These are phyloP conservation scores for Ia io DNA, from an alignment of 2,113 vertebrate species.

Conservation along the genomic window DNA sequence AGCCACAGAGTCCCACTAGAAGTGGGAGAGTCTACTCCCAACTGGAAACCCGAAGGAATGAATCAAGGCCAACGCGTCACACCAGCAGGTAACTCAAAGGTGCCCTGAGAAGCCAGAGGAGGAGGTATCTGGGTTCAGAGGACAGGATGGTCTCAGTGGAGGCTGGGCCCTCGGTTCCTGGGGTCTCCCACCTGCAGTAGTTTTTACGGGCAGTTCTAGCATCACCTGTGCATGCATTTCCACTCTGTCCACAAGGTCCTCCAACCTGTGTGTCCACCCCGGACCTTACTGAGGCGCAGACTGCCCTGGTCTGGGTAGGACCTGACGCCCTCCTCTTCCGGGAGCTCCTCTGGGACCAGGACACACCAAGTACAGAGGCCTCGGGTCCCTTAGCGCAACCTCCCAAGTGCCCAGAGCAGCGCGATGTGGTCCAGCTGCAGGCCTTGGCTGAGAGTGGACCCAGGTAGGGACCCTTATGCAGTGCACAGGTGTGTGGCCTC, in stretches of 20 bases:
- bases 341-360: not conserved
- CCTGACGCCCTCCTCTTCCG: not conserved
- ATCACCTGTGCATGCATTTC: not conserved
- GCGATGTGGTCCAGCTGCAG: not conserved
- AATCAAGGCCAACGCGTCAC: no score
- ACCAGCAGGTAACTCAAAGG: not conserved
- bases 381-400: not conserved
- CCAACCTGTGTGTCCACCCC: accelerated
- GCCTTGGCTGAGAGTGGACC: not conserved
- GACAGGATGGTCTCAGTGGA: not conserved
- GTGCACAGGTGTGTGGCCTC: not conserved
- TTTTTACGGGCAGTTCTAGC: no score
- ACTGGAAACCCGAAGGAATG: not conserved
- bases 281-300: not conserved
- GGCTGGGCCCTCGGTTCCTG: not conserved
- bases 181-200: not conserved
- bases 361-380: not conserved
- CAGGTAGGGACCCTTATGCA: accelerated
- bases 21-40: not conserved
- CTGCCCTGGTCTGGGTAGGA: not conserved
- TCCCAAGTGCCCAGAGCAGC: not conserved
- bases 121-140: not conserved
- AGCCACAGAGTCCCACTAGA: not conserved
- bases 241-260: accelerated
- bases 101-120: not conserved